These are phyloP conservation scores for Drosophila flavopinicola DNA, from an alignment of 2,888 invertebrate genomes.

Conservation along the genomic window DNA sequence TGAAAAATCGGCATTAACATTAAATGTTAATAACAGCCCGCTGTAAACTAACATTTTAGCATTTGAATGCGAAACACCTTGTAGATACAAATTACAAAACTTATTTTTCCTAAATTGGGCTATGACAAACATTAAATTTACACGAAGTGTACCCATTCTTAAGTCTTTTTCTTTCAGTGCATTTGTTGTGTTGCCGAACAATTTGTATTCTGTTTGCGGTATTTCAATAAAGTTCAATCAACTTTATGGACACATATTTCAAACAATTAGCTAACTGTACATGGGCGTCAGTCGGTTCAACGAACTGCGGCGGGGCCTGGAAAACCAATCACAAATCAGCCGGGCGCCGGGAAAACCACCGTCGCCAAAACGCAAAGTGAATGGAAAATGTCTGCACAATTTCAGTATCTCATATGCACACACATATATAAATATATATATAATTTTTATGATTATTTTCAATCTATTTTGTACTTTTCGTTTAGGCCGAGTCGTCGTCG, in stretches of 20 bases:
- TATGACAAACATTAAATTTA: too few species aligned
- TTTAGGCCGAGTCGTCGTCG: conserved; percentile 33
- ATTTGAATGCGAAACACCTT: too few species aligned
- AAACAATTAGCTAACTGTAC: conserved; percentile 62
- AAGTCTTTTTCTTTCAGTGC: not conserved
- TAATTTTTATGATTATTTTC: conserved; percentile 45
- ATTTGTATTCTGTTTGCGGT: conserved; percentile 58
- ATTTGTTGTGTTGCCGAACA: conserved; percentile 1
- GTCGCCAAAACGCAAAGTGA: conserved; percentile 72
- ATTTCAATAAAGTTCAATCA: conserved; percentile 58
- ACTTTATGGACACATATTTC: conserved; percentile 51
- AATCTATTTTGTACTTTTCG: conserved; percentile 25
- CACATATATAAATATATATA: conserved; percentile 9
- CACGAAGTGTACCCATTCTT: not conserved
- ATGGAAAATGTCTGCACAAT: conserved; percentile 73
- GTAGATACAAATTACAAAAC: too few species aligned
- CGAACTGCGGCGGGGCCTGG: conserved; percentile 35
- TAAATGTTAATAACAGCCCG: too few species aligned
- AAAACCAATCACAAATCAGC: conserved; percentile 55
- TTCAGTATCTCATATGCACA: conserved; percentile 30
- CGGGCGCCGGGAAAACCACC: conserved; percentile 64
- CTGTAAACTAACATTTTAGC: too few species aligned
- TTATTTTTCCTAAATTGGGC: too few species aligned
- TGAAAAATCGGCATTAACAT: not conserved
- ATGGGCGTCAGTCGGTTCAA: conserved; percentile 44